Evolutionary conservation across 2,797 vertebrate species (phyloP), one percentile per base, ranked within the genome.

Genomic region (Centropyge bicolor): DNA sequence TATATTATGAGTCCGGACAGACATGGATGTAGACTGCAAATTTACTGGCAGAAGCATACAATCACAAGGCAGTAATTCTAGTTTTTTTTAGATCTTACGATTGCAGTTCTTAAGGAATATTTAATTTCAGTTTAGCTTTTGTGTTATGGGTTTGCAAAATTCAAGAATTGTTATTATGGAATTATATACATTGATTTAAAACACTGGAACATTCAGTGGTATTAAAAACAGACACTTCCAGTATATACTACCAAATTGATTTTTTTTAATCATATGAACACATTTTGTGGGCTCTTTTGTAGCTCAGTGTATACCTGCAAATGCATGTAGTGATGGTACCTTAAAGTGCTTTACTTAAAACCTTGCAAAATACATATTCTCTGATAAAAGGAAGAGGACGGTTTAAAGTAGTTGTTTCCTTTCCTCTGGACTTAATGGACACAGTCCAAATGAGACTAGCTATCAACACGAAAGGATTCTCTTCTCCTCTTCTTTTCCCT

Each of bases 361-460:
- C 22, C 14, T 69, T 27, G 63, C 14, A 45, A 46, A 76, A 62
- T 61, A 43, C 22, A 38, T 38, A 52, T 61, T 4, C 35, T 64
- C 20, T 63, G 35, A 49, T 38, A 57, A 74, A 71, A 2, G 12
- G 19, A 71, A 45, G 24, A 74, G 19, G 66, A 73, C 52, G 51
- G 62, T 75, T 83, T 68, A 66, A 86, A 80, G 64, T 19, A 13
- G 48, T 77, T 5, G 31, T 72, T 82, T 85, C 52, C 49, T 81
- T 73, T 78, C 19, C 59, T 62, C 20, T 75, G 65, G 68, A 87
- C 62, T 77, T 71, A 62, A 66, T 85, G 74, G 80, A 78, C 65
- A 73, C 60, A 77, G 67, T 86, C 78, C 67, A 90, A 85, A 86
- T 88, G 55, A 86, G 74, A 76, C 57, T n/a, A 61, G 77, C 86